Evolutionary conservation across 2,888 invertebrate species (phyloP), one percentile per base, ranked within the genome.

Genomic region (Dascillus cervinus): DNA sequence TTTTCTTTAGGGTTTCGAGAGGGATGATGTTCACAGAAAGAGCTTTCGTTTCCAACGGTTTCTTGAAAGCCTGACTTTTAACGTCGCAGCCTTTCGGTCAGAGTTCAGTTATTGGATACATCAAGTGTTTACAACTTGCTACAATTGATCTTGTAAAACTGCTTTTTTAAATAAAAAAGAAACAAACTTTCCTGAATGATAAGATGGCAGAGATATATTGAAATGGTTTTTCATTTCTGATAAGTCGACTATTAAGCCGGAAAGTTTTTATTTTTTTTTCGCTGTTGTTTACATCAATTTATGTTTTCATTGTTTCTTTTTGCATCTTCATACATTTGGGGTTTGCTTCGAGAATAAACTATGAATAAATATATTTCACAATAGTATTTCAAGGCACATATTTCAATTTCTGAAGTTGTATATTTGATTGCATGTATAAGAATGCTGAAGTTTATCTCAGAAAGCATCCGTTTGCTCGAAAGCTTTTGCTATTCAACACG

Each of bases 331-430:
- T n/a, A n/a, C n/a, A n/a, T n/a, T n/a, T n/a, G n/a, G n/a, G n/a
- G n/a, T n/a, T n/a, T n/a, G n/a, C n/a, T n/a, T n/a, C n/a, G n/a
- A n/a, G n/a, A n/a, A n/a, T n/a, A n/a, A n/a, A n/a, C 34, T 25
- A 34, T 35, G 35, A 34, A 35, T 29, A 25, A 32, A 29, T 31
- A 23, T 32, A 26, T 32, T 31, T 28, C 36, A 40, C 38, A 40
- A 42, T 40, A 34, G 40, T 36, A 38, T 40, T 42, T 39, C 38
- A 39, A 43, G 41, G 38, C 44, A 53, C 53, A 55, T 53, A 55
- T 55, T 56, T 56, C 55, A 56, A 56, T 56, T 54, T 53, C 52
- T 49, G 47, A 45, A 47, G 45, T 48, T 51, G 50, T 36, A 53
- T 53, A 53, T 51, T 53, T 52, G 50, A 52, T 50, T 50, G 45